Percentiles rank a stretch among this genome's conserved stretches.
Conservation (phyloP, 2,888 invertebrate species). For the Candidula unifasciata region DNA sequence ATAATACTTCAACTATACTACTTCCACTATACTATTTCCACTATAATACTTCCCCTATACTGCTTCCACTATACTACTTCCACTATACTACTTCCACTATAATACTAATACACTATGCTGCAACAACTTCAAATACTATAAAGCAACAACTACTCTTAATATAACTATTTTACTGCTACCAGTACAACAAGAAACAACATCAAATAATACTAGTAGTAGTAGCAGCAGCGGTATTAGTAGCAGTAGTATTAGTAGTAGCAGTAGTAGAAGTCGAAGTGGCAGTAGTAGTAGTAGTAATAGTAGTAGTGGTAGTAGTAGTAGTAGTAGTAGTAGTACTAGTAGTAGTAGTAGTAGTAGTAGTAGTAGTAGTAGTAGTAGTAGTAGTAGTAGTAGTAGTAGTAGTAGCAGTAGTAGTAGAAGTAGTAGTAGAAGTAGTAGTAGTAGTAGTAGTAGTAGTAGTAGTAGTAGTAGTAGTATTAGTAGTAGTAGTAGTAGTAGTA, state of each 20-base stretch:
- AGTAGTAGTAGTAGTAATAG: slow-evolving; percentile 37
- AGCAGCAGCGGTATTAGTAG: background rate
- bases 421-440: slow-evolving; percentile 20
- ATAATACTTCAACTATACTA: no score
- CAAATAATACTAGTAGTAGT: background rate
- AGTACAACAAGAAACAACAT: no score
- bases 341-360: slow-evolving; percentile 27
- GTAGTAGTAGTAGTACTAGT: slow-evolving; percentile 10
- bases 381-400: slow-evolving; percentile 13
- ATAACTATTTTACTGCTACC: no score
- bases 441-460: slow-evolving; percentile 30
- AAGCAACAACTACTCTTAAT: no score
- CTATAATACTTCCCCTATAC: no score
- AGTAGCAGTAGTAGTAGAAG: background rate
- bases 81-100: no score
- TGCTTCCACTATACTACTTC: no score
- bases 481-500: slow-evolving; percentile 7
- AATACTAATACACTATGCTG: no score
- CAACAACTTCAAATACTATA: no score
- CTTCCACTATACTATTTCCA: no score
- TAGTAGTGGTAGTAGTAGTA: slow-evolving; percentile 35
- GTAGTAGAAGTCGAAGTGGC: background rate
- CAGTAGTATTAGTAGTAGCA: background rate
- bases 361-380: background rate
- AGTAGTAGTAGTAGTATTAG: slow-evolving; percentile 14